These are phyloP conservation scores for Grallaria varia DNA, from an alignment of 2,113 vertebrate species.

Conservation along the genomic window DNA sequence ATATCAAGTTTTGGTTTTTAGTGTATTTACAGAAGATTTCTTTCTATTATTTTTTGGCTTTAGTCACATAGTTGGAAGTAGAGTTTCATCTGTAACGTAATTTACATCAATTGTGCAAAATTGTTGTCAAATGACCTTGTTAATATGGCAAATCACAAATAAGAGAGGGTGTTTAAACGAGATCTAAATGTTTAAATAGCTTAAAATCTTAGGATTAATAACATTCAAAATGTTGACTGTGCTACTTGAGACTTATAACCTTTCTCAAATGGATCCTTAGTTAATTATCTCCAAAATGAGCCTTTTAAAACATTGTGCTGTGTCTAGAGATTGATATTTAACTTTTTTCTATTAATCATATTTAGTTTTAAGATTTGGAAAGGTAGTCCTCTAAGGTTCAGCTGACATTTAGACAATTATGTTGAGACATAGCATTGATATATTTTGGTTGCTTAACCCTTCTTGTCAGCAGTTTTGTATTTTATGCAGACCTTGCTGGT, in stretches of 20 bases:
- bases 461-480: constrained; percentile 57
- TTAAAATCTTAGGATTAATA: constrained; percentile 54
- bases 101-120: constrained; percentile 24
- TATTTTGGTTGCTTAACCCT: constrained; percentile 59
- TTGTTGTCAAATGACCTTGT: constrained; percentile 17
- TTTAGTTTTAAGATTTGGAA: constrained; percentile 64
- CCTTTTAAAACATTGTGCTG: constrained; percentile 47
- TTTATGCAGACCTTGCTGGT: constrained; percentile 34
- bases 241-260: constrained; percentile 54
- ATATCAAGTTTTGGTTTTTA: neutral
- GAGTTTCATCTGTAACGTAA: neutral
- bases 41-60: neutral
- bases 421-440: constrained; percentile 46
- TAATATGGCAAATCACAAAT: constrained; percentile 33
- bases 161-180: constrained; percentile 39
- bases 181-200: constrained; percentile 59
- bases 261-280: constrained; percentile 56
- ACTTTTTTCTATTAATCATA: constrained; percentile 46
- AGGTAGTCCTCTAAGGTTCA: constrained; percentile 57
- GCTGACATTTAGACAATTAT: constrained; percentile 68
- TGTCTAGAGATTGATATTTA: constrained; percentile 64
- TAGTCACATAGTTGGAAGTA: neutral
- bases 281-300: constrained; percentile 58
- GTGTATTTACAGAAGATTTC: neutral
- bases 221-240: constrained; percentile 59